Evolutionary conservation across 2,113 vertebrate species (phyloP), one percentile per base, ranked within the genome.

Genomic region (Pithys albifrons): DNA sequence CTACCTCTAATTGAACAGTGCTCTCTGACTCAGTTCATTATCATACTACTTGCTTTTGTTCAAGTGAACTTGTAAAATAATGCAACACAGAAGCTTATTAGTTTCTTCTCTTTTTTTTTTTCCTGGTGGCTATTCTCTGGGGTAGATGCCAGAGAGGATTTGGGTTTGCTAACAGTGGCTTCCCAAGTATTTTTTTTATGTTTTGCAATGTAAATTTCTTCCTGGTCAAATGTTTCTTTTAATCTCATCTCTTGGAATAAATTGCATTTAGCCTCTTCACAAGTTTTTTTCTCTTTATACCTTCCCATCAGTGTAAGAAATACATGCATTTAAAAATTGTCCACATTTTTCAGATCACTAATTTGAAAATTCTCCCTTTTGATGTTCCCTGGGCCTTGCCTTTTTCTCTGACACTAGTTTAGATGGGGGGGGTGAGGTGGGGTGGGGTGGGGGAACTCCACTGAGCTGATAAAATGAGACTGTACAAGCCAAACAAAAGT

Each of bases 1-100:
- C 78, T 85, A 48, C 71, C 78, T 90, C 81, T 96, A 96, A 97
- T 49, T 95, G 91, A 96, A 74, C 76, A 62, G 77, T 54, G 52
- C 76, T 72, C 39, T 80, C 92, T 86, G 88, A 86, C 76, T 70
- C 69, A 90, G 87, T 92, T 89, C 88, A 89, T 97, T 93, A 88
- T 81, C 83, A 33, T 37, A 48, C 59, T 93, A 33, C 73, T 97
- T 94, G 83, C 81, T 95, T 95, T 95, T 75, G 75, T 95, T 95
- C 37, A 64, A 95, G 58, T 43, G 4, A 48, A 85, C 94, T 96
- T 96, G 93, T 93, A 49, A 59, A 93, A 66, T 95, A 92, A 95
- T 89, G 93, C 84, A 97, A 95, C 72, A 93, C 93, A 96, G 96
- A 84, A 55, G 64, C 75, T 95, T 94, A 97, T 97, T 97, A 95